Conservation (phyloP, 2,113 vertebrate species). For the Kobus ellipsiprymnus region DNA sequence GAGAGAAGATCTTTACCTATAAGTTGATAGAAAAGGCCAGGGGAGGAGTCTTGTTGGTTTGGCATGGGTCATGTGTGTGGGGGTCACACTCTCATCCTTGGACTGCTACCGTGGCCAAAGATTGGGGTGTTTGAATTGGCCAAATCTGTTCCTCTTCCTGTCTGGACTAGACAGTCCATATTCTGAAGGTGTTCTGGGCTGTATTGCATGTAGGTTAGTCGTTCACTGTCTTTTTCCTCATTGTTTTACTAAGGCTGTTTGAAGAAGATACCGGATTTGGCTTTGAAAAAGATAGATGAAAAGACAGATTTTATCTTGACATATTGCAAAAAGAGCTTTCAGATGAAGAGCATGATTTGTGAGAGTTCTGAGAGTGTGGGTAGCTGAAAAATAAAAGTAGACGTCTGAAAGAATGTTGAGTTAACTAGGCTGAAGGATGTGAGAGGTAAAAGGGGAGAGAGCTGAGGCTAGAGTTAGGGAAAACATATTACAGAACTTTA, state of each 20-base stretch:
- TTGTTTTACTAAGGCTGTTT: neutral
- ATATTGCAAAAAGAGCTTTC: constrained; percentile 25
- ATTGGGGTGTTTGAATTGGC: neutral
- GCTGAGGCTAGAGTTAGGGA: neutral
- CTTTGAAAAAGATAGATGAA: constrained; percentile 2
- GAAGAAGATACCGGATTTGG: neutral
- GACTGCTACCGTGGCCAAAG: neutral
- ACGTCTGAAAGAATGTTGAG: neutral
- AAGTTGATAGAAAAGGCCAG: neutral
- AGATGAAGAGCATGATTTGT: neutral
- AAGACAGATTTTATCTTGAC: constrained; percentile 17
- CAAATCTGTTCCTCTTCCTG: neutral
- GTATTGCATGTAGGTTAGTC: neutral
- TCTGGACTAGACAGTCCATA: neutral
- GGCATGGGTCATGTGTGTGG: neutral
- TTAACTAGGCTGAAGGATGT: neutral
- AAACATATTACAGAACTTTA: neutral
- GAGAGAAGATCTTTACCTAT: neutral
- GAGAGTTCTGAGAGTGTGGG: neutral
- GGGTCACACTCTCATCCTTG: neutral
- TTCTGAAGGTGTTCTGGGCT: neutral
- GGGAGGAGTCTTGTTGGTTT: neutral
- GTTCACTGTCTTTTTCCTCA: neutral
- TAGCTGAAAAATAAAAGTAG: neutral
- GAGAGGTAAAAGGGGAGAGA: neutral